These are phyloP conservation scores for Tapirus indicus DNA, from an alignment of 2,797 vertebrate species.

Conservation along the genomic window DNA sequence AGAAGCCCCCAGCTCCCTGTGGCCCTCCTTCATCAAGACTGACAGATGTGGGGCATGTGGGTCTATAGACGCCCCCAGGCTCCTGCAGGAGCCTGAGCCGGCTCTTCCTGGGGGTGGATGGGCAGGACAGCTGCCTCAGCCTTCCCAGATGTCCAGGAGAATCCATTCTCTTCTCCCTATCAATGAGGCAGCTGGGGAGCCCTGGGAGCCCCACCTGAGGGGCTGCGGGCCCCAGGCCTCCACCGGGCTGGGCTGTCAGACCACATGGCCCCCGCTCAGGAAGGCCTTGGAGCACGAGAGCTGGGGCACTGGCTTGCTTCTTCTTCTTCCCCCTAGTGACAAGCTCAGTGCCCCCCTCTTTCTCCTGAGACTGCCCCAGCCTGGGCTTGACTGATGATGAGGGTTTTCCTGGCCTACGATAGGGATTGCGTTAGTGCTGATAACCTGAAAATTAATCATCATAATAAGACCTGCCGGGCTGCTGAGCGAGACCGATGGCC, in stretches of 20 bases:
- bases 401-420: not conserved
- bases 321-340: not conserved
- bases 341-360: not conserved
- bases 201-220: slow-evolving; percentile 23
- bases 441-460: slow-evolving; percentile 69
- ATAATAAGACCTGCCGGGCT: slow-evolving; percentile 62
- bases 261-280: not conserved
- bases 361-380: not conserved
- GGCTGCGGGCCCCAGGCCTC: not conserved
- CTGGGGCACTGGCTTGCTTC: not conserved
- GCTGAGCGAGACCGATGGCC: not conserved
- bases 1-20: slow-evolving; percentile 11
- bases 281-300: not conserved
- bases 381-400: slow-evolving; percentile 39
- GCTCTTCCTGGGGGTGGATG: not conserved
- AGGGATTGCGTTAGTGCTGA: slow-evolving; percentile 53
- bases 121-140: slow-evolving; percentile 72
- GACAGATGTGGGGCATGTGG: slow-evolving; percentile 65
- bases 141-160: slow-evolving; percentile 72
- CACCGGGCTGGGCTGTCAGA: not conserved
- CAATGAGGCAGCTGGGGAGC: slow-evolving; percentile 52
- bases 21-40: slow-evolving; percentile 71
- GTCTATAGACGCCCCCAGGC: slow-evolving; percentile 30
- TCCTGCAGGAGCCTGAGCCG: not conserved
- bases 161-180: not conserved